phyloP scores from a whole-genome alignment of 2,113 vertebrate species.

The Thermophis baileyi region DNA sequence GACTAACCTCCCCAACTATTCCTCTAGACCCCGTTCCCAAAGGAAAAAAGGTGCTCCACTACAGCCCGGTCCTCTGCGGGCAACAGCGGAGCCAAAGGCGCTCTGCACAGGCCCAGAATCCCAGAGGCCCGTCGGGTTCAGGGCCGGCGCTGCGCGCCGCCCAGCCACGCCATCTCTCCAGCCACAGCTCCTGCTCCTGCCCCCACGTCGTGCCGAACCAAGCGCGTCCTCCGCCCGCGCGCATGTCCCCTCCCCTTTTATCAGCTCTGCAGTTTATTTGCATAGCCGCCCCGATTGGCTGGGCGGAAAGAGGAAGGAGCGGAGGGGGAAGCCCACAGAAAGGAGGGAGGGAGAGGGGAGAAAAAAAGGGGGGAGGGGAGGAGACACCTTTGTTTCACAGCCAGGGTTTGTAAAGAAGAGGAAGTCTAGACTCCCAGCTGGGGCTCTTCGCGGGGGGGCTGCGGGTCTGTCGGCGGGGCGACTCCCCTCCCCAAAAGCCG shows the following conservation, averaged over 20 bases:
- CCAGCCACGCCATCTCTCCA: not conserved
- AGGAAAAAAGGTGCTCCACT: not conserved
- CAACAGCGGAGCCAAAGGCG: not conserved
- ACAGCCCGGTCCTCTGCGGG: too few relatives aligned
- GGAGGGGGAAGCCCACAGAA: not conserved
- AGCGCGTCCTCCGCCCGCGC: not conserved
- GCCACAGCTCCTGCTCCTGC: not conserved
- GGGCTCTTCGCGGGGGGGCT: not conserved
- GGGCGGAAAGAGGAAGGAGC: not conserved
- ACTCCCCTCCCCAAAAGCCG: not conserved
- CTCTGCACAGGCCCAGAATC: not conserved
- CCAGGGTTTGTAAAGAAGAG: constrained; percentile 32
- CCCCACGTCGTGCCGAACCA: not conserved
- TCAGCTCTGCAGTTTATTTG: constrained; percentile 28
- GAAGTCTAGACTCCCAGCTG: constrained; percentile 30
- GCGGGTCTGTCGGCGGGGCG: not conserved
- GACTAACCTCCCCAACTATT: not conserved
- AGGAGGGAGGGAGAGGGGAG: not conserved
- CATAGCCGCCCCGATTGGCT: constrained; percentile 1
- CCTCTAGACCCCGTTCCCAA: not conserved
- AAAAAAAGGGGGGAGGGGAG: not conserved
- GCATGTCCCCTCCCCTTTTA: not conserved
- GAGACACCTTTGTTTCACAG: constrained; percentile 21
- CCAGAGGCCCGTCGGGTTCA: not conserved
- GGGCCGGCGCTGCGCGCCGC: not conserved